Conservation (phyloP, 2,888 invertebrate genomes). For the Branchellion lobata region DNA sequence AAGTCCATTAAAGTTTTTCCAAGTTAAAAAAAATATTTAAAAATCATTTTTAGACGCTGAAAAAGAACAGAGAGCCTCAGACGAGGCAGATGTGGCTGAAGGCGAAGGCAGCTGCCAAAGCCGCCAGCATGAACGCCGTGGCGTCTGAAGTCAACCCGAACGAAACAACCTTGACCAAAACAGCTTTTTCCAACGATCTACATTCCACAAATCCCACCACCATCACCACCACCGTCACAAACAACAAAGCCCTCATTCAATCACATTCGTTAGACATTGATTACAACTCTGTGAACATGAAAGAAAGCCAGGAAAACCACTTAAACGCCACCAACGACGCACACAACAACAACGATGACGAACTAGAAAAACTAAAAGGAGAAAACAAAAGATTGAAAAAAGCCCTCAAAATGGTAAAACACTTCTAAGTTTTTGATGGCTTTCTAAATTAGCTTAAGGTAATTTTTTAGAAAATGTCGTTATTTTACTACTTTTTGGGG, state of each 20-base stretch:
- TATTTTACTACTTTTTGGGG: no score
- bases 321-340: conserved; percentile 18
- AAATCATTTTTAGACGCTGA: conserved; percentile 49
- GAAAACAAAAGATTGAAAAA: conserved; percentile 49
- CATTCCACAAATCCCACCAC: conserved; percentile 44
- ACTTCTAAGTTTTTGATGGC: background rate
- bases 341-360: conserved; percentile 12
- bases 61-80: conserved; percentile 52
- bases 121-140: conserved; percentile 11
- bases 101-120: conserved; percentile 43
- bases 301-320: no score
- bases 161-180: background rate
- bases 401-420: conserved; percentile 49
- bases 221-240: background rate
- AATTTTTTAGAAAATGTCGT: background rate
- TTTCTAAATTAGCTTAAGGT: background rate
- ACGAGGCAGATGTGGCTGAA: conserved; percentile 52
- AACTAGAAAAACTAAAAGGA: conserved; percentile 48
- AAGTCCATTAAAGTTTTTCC: no score
- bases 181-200: conserved; percentile 22
- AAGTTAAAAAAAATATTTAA: no score
- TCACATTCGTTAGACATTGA: background rate
- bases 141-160: background rate
- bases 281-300: no score
- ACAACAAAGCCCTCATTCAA: background rate